phyloP scores from a whole-genome alignment of 2,797 vertebrate genomes.

The Brachyrhaphis roseni region DNA sequence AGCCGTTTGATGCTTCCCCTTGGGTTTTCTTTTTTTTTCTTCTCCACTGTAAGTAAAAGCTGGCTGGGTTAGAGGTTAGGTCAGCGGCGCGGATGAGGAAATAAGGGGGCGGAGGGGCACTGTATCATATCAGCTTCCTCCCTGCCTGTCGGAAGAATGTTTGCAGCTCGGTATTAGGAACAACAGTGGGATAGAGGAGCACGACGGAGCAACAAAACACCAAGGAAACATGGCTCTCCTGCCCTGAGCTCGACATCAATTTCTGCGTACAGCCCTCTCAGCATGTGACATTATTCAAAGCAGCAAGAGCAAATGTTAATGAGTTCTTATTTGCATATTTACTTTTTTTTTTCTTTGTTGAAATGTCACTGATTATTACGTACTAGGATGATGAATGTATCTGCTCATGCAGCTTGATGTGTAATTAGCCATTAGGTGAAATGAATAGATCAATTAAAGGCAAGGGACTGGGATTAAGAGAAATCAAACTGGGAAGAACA shows the following conservation, averaged over 20 bases:
- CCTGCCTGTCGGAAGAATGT: conserved; percentile 75
- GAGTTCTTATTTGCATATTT: conserved; percentile 99
- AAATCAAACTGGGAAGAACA: conserved; percentile 89
- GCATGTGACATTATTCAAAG: conserved; percentile 97
- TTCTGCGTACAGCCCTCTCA: conserved; percentile 97
- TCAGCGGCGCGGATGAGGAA: conserved; percentile 49
- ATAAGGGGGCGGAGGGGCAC: conserved; percentile 62
- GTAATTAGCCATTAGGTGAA: conserved; percentile 99
- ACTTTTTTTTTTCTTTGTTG: conserved; percentile 96
- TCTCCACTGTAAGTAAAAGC: conserved; percentile 73
- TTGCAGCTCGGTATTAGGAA: conserved; percentile 75
- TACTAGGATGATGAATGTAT: conserved; percentile 99
- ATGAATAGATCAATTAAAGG: conserved; percentile 99
- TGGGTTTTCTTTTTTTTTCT: conserved; percentile 34
- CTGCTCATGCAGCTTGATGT: conserved; percentile 97
- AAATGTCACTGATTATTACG: conserved; percentile 99
- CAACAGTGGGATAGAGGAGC: conserved; percentile 72
- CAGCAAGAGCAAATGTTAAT: conserved; percentile 99
- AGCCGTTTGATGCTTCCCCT: conserved; percentile 62
- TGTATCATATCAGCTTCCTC: conserved; percentile 66
- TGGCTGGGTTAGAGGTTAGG: conserved; percentile 64
- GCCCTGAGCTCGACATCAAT: conserved; percentile 94
- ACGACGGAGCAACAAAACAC: conserved; percentile 85
- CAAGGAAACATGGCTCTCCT: conserved; percentile 81
- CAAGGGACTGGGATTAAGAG: conserved; percentile 89